Conservation (phyloP, 2,888 invertebrate species). For the Leistus spinibarbis region DNA sequence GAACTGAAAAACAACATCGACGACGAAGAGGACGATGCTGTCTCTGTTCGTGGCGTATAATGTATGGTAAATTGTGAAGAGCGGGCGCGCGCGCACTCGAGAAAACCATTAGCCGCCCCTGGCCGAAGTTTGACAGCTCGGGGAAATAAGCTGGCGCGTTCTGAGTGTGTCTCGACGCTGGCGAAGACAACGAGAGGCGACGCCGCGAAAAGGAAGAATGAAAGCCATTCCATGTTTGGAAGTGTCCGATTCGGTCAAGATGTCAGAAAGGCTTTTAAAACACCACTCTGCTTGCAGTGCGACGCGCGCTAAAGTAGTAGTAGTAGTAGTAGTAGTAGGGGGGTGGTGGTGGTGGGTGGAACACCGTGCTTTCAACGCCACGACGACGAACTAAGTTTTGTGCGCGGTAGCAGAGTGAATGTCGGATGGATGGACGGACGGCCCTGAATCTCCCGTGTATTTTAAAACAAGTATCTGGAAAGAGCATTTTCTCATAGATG, state of each 20-base stretch:
- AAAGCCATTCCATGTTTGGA: conserved; percentile 60
- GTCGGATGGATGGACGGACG: conserved; percentile 7
- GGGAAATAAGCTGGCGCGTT: conserved; percentile 19
- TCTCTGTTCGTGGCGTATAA: conserved; percentile 7
- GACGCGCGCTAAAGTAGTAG: conserved; percentile 29
- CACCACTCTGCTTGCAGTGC: conserved; percentile 50
- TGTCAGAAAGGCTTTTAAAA: conserved; percentile 61
- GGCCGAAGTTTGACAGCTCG: conserved; percentile 27
- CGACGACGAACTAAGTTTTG: not conserved
- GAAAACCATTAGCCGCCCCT: conserved; percentile 41
- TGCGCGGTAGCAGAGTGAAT: not conserved
- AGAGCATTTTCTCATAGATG: conserved; percentile 52
- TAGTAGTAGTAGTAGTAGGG: not conserved
- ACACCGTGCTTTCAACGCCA: not conserved
- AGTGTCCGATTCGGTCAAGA: conserved; percentile 60
- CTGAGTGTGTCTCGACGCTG: not conserved
- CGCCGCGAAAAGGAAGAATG: conserved; percentile 48
- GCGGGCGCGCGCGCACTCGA: conserved; percentile 20
- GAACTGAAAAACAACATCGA: conserved; percentile 53
- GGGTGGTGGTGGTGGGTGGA: too few relatives aligned
- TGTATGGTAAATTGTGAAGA: conserved; percentile 26
- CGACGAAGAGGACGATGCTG: not conserved
- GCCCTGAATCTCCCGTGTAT: conserved; percentile 50
- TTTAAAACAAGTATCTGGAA: conserved; percentile 52
- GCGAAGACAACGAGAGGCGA: not conserved